Evolutionary conservation across 1,140 invertebrate genomes (phyloP).

Genomic region (Whitmania pigra): DNA sequence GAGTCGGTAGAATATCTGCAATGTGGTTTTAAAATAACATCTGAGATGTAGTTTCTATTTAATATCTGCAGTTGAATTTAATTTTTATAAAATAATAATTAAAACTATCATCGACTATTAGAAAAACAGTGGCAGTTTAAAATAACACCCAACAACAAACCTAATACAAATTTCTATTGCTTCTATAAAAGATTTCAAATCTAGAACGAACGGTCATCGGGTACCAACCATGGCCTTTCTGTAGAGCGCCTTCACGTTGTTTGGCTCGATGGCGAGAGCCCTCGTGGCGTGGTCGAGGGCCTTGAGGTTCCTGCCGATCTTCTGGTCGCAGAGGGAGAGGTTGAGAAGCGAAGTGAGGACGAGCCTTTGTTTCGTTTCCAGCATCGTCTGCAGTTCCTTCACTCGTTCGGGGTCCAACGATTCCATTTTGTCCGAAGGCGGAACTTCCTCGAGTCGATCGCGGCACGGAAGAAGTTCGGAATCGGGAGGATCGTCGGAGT

Average conservation of each 20-base stretch:
- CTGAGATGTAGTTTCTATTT: no score
- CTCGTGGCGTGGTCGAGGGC: neutral
- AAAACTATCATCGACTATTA: no score
- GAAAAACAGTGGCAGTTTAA: no score
- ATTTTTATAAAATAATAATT: no score
- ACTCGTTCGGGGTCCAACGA: neutral
- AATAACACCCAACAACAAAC: no score
- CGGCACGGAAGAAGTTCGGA: no score
- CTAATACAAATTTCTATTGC: no score
- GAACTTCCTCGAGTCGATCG: no score
- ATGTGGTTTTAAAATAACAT: neutral
- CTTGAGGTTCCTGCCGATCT: constrained; percentile 3
- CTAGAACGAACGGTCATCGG: neutral
- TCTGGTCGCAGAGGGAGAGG: constrained; percentile 13
- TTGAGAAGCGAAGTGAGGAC: constrained; percentile 1
- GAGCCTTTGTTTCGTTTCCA: neutral
- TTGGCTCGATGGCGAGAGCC: constrained; percentile 1
- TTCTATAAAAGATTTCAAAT: no score
- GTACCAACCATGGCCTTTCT: constrained; percentile 3
- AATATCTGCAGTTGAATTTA: no score
- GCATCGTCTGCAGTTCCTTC: neutral
- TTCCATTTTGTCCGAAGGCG: no score
- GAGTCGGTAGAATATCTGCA: neutral
- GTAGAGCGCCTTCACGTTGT: constrained; percentile 13
- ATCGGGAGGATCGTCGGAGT: neutral